Evolutionary conservation across 2,797 vertebrate genomes (phyloP), one percentile per base, ranked within the genome.

Genomic region (Synanceia verrucosa): DNA sequence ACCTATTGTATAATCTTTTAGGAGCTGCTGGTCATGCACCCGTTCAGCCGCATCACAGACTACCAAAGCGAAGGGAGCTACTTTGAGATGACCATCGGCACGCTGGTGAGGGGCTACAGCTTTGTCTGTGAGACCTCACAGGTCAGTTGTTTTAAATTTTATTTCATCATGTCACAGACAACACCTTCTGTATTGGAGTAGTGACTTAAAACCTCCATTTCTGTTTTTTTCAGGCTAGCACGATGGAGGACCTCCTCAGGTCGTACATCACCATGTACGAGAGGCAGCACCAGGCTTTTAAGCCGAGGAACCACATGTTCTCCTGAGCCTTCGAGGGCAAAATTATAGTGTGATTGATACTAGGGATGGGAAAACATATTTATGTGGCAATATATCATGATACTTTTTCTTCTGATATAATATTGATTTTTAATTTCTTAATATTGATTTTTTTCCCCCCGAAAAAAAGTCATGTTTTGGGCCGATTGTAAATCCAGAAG

Each of bases 61-160:
- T 98, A 95, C 95, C 90, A 90, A 85, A 97, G 96, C 6, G 93
- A 93, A 18, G 96, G 88, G 73, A 94, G 91, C 0, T 92, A 92
- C 70, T 98, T 99, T 74, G 95, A 97, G 84, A 94, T 99, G 95
- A 94, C 91, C 2, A 91, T 98, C 56, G 95, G 96, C 33, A 95
- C 89, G 76, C 76, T 96, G 76, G 85, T 96, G 72, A 93, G 85
- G 31, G 93, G 94, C 53, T 91, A 72, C 76, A 93, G 87, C 31
- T 91, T 99, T 39, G 85, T 96, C 73, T 99, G 96, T 46, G 97
- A 99, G 87, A 97, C 96, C 8, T 87, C 94, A 23, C 67, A 97
- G 94, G 97, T 99, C 90, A 95, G 94, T 31, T 4, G 1, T 33
- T 47, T 28, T 2, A 1, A 14, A 34, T 19, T 4, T 1, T 12